Base-by-base conservation (phyloP, 2,113 vertebrate genomes). In the Dolichallabes microphthalmus region DNA sequence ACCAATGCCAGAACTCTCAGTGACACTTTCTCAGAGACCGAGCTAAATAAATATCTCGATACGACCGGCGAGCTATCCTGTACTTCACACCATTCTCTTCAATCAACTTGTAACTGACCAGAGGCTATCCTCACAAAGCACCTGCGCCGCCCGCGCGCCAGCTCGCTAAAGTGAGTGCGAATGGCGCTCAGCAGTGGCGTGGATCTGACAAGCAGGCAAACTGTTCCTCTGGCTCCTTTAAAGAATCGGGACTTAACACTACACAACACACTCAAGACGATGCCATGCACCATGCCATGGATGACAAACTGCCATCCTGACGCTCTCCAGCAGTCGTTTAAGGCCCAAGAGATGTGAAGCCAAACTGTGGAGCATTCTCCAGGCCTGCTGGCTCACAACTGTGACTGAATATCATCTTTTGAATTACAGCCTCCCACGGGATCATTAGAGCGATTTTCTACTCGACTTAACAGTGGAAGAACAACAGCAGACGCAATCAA, bases 221-320 rank as follows among this genome's bases (percentile, higher is more conserved):
- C 35, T 61, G 71, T 76, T 64, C 69, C 57, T 83, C 50, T 75
- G 69, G 82, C 82, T 84, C 30, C 19, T 84, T 50, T 25, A n/a
- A 75, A 78, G 30, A 55, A 15, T 39, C 39, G 2, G 83, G 27
- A 30, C 73, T 55, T 61, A 11, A 27, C 61, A 50, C 76, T 1
- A 13, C 27, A 25, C 27, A 78, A 57, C 66, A 63, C 60, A 25
- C 60, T 52, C 19, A 3, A 57, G 27, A 68, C 53, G 30, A 55
- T 85, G 74, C 75, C 61, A 73, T 14, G 32, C 7, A 8, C 10
- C 50, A 9, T 11, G 13, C 10, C 50, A 9, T 11, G 19, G 35
- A 35, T 25, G 50, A n/a, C n/a, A 25, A 4, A 20, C 15, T 45
- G 32, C 45, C 11, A 39, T 39, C 15, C 12, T 74, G 39, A 60